Evolutionary conservation across 2,113 vertebrate genomes (phyloP).

Genomic region (Elanoides forficatus): DNA sequence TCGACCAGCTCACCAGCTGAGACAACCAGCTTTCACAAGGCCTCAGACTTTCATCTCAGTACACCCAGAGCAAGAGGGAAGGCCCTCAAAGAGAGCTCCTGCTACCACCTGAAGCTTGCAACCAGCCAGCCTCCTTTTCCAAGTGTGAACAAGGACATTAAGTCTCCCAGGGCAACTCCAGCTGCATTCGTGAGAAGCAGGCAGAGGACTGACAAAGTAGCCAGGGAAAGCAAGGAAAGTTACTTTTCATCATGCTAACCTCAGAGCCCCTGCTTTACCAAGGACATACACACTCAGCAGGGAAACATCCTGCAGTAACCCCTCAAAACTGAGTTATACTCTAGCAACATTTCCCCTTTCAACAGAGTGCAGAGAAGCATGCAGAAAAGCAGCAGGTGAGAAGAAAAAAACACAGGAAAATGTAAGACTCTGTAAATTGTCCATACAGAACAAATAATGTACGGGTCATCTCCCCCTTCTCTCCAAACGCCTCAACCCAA

Average conservation of each 20-base stretch:
- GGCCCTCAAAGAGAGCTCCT: not conserved
- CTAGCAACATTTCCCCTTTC: not conserved
- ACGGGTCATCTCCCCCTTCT: not conserved
- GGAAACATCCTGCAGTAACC: not conserved
- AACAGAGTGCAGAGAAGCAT: not conserved
- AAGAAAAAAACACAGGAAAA: not conserved
- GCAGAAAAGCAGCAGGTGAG: not conserved
- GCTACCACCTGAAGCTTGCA: not conserved
- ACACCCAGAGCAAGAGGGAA: not conserved
- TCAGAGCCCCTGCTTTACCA: not conserved
- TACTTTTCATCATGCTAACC: not conserved
- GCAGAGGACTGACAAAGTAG: not conserved
- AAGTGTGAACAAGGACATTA: not conserved
- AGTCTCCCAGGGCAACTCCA: not conserved
- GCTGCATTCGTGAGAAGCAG: not conserved
- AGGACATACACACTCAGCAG: rapidly evolving
- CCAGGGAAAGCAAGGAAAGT: not conserved
- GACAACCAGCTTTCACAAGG: not conserved
- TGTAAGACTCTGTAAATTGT: not conserved
- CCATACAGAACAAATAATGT: not conserved
- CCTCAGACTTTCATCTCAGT: not conserved
- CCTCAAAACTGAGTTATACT: not conserved
- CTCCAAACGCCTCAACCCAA: not conserved
- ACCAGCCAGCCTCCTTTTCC: not conserved
- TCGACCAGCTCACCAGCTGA: not conserved